Conservation (phyloP, 1,140 invertebrate genomes). For the Brachionus asplanchnoidis region DNA sequence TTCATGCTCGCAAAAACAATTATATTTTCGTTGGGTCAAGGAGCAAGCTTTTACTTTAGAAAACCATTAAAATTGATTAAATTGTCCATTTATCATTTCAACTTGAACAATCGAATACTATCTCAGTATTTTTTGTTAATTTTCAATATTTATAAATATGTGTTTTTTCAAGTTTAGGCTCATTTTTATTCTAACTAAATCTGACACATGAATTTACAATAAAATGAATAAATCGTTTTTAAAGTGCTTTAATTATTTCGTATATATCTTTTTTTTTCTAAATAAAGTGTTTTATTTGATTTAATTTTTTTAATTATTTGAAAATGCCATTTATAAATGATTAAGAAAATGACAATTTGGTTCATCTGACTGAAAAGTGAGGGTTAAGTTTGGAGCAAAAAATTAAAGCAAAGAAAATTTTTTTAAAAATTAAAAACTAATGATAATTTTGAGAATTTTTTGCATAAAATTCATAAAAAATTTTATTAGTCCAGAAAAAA, state of each 20-base stretch:
- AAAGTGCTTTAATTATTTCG: neutral
- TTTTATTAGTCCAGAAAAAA: too few species aligned
- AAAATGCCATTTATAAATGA: too few species aligned
- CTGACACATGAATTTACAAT: neutral
- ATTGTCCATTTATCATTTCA: neutral
- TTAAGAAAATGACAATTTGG: too few species aligned
- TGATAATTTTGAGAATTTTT: too few species aligned
- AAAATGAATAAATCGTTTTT: neutral
- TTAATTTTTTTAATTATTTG: too few species aligned
- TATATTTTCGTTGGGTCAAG: conserved; percentile 22
- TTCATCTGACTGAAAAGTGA: too few species aligned
- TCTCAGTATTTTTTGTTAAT: neutral
- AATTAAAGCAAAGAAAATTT: too few species aligned
- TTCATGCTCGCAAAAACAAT: neutral
- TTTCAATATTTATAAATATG: neutral
- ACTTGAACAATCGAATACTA: neutral
- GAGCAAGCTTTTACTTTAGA: neutral
- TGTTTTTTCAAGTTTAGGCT: neutral
- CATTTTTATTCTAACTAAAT: neutral
- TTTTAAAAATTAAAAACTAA: too few species aligned
- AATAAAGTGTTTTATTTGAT: neutral
- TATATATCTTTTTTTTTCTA: neutral
- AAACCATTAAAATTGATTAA: neutral
- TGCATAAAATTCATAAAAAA: too few species aligned
- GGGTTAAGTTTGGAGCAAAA: too few species aligned